A percentile compares a stretch with the other conserved stretches of the same genome.
Conservation (phyloP, 2,113 vertebrate genomes). For the Tamias sibiricus region DNA sequence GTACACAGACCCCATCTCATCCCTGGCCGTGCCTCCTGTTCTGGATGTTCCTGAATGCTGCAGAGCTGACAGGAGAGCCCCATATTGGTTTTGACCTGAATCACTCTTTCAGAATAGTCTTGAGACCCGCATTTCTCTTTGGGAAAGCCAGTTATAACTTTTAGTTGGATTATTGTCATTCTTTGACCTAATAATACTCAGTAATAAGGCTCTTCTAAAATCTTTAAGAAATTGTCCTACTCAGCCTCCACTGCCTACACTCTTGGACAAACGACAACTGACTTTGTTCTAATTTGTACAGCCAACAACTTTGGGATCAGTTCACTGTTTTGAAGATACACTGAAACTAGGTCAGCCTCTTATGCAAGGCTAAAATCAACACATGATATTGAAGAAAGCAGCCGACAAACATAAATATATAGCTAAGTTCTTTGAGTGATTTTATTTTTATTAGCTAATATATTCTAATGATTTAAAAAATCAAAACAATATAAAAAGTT, state of each 20-base stretch:
- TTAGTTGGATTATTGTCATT: not conserved
- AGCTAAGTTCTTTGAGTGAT: not conserved
- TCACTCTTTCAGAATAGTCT: not conserved
- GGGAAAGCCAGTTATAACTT: not conserved
- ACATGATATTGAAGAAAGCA: slow-evolving; percentile 9
- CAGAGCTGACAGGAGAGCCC: not conserved
- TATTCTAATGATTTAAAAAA: not conserved
- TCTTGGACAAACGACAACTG: slow-evolving; percentile 39
- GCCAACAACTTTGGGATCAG: not conserved
- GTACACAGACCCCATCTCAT: not conserved
- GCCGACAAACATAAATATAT: not conserved
- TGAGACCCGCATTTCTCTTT: slow-evolving; percentile 7
- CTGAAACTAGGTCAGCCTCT: slow-evolving; percentile 45
- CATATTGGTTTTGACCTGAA: not conserved
- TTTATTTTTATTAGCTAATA: slow-evolving; percentile 15
- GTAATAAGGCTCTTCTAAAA: slow-evolving; percentile 21
- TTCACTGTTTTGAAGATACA: slow-evolving; percentile 36
- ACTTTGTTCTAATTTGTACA: slow-evolving; percentile 25
- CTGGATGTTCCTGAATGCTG: not conserved
- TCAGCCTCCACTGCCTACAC: not conserved
- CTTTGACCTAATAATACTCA: not conserved
- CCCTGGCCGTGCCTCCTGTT: not conserved
- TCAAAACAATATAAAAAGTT: slow-evolving; percentile 18
- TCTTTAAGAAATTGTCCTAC: not conserved
- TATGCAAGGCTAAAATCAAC: not conserved